A percentile compares a stretch with the other conserved stretches of the same genome.
phyloP scores from a whole-genome alignment of 1,140 invertebrate genomes.

The Zaprionus tsacasi region DNA sequence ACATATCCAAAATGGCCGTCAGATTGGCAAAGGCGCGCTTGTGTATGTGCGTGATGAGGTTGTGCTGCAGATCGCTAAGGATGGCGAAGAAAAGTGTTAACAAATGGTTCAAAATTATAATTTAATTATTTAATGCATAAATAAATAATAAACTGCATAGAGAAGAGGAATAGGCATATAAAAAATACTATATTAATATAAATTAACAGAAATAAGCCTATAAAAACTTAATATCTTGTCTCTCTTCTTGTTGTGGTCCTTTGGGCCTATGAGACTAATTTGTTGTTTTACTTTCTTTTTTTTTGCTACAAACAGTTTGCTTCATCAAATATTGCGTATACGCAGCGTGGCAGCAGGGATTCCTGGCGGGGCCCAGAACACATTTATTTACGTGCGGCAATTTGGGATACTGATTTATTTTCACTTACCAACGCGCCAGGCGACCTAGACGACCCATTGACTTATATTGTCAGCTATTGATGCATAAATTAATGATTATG shows the following conservation, averaged over 20 bases:
- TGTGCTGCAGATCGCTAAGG: slow-evolving; percentile 78
- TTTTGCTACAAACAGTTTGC: too few species aligned
- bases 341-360: slow-evolving; percentile 15
- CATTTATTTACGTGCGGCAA: slow-evolving; percentile 73
- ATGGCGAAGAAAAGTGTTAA: neutral
- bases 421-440: slow-evolving; percentile 63
- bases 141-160: neutral
- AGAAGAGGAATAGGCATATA: neutral
- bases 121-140: too few species aligned
- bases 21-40: slow-evolving; percentile 74
- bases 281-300: neutral
- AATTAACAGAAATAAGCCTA: neutral
- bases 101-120: too few species aligned
- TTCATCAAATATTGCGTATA: slow-evolving; percentile 28
- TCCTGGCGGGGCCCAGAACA: too few species aligned
- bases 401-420: slow-evolving; percentile 77
- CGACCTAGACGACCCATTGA: slow-evolving; percentile 76
- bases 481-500: slow-evolving; percentile 82
- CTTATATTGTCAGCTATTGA: slow-evolving; percentile 82
- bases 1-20: slow-evolving; percentile 75
- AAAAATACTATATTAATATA: neutral
- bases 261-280: neutral
- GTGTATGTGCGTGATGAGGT: slow-evolving; percentile 80
- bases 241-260: neutral
- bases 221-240: neutral